Conservation (phyloP, 2,797 vertebrate species). For the Phalloptychus januarius region DNA sequence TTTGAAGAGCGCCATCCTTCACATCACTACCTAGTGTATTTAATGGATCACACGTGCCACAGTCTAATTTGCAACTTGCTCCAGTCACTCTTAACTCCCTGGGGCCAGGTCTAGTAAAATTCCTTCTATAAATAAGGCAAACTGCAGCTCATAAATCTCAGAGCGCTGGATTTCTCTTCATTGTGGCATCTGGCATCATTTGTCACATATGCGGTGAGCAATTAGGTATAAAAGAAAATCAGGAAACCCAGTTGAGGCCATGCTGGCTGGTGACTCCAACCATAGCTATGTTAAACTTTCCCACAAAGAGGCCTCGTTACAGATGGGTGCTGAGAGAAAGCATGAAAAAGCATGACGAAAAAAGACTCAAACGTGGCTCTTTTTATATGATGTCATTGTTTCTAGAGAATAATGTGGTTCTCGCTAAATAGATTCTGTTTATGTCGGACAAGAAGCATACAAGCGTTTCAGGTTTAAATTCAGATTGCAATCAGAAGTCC, state of each 20-base stretch:
- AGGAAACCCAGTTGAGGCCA: constrained; percentile 65
- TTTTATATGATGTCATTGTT: constrained; percentile 66
- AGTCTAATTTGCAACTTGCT: constrained; percentile 51
- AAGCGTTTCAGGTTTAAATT: constrained; percentile 26
- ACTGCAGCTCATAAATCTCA: constrained; percentile 74
- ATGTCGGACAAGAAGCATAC: constrained; percentile 38
- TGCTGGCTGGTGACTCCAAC: constrained; percentile 63
- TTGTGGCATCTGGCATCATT: constrained; percentile 78
- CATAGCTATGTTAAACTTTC: constrained; percentile 62
- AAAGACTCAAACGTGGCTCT: constrained; percentile 24
- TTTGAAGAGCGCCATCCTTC: not conserved
- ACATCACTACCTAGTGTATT: constrained; percentile 21
- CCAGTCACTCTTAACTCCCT: constrained; percentile 59
- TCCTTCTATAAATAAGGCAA: constrained; percentile 72
- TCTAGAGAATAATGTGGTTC: constrained; percentile 49
- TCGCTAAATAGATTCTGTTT: constrained; percentile 38
- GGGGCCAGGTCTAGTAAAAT: constrained; percentile 68
- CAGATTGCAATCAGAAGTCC: constrained; percentile 45
- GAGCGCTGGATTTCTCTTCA: constrained; percentile 67
- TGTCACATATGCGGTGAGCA: constrained; percentile 77
- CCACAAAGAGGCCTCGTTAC: constrained; percentile 54
- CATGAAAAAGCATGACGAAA: constrained; percentile 34
- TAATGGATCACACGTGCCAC: constrained; percentile 71
- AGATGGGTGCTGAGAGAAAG: constrained; percentile 29
- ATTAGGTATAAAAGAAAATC: constrained; percentile 77